Evolutionary conservation across 92 coral and sea anemone genomes (phyloP).

Genomic region (Desmophyllum pertusum): DNA sequence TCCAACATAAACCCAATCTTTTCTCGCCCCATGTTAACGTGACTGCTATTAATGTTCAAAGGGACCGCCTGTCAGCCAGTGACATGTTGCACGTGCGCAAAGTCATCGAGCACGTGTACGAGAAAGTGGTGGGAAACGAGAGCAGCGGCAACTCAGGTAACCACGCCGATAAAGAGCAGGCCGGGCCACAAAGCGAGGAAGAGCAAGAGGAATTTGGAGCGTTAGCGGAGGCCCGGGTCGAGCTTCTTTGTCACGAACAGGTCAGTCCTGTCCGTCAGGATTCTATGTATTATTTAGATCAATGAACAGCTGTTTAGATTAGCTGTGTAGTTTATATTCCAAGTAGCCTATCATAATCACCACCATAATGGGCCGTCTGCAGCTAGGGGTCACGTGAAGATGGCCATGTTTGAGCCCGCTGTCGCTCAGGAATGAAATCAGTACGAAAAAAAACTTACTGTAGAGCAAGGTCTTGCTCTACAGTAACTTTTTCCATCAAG

Average conservation of each 20-base stretch:
- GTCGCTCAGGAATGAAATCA: too few relatives aligned
- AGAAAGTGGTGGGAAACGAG: conserved; percentile 86
- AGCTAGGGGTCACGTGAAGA: too few relatives aligned
- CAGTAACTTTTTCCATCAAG: too few relatives aligned
- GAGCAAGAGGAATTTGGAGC: conserved; percentile 79
- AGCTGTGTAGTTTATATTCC: too few relatives aligned
- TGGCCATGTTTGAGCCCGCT: too few relatives aligned
- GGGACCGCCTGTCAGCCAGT: conserved; percentile 97
- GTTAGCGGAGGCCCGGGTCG: conserved; percentile 91
- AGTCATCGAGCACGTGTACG: conserved; percentile 95
- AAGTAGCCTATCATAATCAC: too few relatives aligned
- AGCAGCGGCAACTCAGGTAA: conserved; percentile 62
- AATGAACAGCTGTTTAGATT: neutral
- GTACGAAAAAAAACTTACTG: too few relatives aligned
- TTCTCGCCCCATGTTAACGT: neutral
- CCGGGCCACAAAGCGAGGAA: conserved; percentile 65
- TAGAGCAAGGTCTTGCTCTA: too few relatives aligned
- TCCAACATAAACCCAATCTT: neutral
- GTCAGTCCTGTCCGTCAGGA: conserved; percentile 36
- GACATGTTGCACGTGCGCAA: conserved; percentile 98
- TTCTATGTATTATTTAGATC: neutral
- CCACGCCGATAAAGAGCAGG: conserved; percentile 79
- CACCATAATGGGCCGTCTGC: too few relatives aligned
- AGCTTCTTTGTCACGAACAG: conserved; percentile 95
- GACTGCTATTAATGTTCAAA: conserved; percentile 8